These are phyloP conservation scores for Serilophus lunatus DNA, from an alignment of 2,113 vertebrate species.

Conservation along the genomic window DNA sequence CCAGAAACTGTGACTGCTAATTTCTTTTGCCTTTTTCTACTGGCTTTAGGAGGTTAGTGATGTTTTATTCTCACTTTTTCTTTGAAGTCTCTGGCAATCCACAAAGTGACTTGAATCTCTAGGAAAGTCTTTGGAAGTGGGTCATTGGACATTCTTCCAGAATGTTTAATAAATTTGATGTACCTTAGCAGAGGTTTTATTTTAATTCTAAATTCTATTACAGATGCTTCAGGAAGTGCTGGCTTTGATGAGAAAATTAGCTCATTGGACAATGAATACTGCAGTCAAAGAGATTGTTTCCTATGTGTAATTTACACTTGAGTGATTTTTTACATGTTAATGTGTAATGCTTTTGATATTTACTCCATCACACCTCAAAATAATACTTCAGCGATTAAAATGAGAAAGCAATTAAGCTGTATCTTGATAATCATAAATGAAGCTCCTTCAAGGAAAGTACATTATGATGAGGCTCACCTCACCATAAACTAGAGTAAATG, in stretches of 20 bases:
- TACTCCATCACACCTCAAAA: background rate
- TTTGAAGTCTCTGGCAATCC: background rate
- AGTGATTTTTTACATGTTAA: background rate
- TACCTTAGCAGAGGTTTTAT: background rate
- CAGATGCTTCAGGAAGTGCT: background rate
- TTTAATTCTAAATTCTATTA: background rate
- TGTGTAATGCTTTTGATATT: background rate
- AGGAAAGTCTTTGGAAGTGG: background rate
- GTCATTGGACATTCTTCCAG: background rate
- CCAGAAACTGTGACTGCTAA: background rate
- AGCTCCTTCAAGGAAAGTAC: background rate
- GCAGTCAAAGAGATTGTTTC: background rate
- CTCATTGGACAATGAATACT: background rate
- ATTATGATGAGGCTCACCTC: background rate
- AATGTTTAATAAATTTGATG: background rate
- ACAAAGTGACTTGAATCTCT: background rate
- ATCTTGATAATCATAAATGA: background rate
- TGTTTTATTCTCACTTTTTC: background rate
- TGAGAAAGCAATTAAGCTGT: background rate
- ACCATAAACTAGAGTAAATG: background rate
- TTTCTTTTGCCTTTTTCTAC: background rate
- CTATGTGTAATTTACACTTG: background rate
- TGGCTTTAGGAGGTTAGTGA: background rate
- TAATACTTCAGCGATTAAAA: background rate
- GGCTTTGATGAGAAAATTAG: background rate